Percentiles rank a stretch among this genome's conserved stretches.
Evolutionary conservation across 2,888 invertebrate species (phyloP).

Genomic region (Vannuccia rotundouncinata): DNA sequence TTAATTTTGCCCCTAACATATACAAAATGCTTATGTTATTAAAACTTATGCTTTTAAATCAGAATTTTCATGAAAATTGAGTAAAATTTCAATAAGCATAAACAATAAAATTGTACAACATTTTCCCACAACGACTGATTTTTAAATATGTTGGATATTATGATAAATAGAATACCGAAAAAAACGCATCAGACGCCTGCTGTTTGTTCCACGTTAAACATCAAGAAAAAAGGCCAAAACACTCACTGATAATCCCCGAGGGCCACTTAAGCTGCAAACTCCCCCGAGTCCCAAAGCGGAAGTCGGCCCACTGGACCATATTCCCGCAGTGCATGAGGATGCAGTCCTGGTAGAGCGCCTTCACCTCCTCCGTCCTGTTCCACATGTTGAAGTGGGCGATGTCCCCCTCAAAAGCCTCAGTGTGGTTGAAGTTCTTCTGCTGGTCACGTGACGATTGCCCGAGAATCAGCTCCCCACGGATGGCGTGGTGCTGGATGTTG

Average conservation of each 20-base stretch:
- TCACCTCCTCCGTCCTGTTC: constrained; percentile 44
- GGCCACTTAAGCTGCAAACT: constrained; percentile 55
- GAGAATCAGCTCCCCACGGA: constrained; percentile 36
- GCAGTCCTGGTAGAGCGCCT: constrained; percentile 45
- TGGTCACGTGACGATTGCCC: constrained; percentile 37
- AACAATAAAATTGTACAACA: no score
- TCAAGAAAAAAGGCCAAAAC: neutral
- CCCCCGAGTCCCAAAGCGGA: constrained; percentile 54
- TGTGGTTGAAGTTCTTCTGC: constrained; percentile 43
- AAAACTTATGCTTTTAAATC: no score
- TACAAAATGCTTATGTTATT: no score
- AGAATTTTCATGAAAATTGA: no score
- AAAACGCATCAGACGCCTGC: no score
- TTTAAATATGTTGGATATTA: no score
- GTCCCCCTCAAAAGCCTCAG: constrained; percentile 49
- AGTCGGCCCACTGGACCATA: constrained; percentile 55
- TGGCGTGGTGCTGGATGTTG: neutral
- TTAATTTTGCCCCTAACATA: no score
- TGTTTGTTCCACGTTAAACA: no score
- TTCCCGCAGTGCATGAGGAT: constrained; percentile 53
- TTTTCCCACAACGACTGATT: no score
- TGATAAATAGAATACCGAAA: no score
- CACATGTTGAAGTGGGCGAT: constrained; percentile 55
- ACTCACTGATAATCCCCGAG: constrained; percentile 44
- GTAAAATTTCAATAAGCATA: no score